phyloP scores from a whole-genome alignment of 2,113 vertebrate genomes.

The Edolisoma coerulescens region DNA sequence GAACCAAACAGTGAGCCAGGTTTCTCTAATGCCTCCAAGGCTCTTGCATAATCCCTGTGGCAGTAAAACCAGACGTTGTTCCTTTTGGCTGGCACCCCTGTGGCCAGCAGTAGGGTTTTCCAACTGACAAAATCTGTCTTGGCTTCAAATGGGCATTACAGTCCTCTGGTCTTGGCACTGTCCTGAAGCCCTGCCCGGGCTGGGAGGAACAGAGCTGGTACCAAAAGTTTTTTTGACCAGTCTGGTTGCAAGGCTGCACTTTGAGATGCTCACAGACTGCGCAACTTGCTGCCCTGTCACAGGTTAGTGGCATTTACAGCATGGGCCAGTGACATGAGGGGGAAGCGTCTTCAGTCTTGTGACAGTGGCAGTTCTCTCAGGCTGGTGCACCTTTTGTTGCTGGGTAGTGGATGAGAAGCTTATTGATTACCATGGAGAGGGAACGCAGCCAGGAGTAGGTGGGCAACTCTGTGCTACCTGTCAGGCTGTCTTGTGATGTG shows the following conservation, averaged over 20 bases:
- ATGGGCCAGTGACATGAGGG: neutral
- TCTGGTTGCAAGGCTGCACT: neutral
- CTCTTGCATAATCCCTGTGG: neutral
- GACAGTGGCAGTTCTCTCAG: neutral
- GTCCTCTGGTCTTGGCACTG: neutral
- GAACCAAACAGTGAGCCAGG: neutral
- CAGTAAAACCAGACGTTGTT: neutral
- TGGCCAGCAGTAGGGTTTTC: neutral
- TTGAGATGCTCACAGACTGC: neutral
- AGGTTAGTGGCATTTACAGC: neutral
- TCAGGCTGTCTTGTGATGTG: neutral
- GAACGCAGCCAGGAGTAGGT: fast-evolving
- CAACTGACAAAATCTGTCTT: neutral
- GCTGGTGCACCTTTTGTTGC: neutral
- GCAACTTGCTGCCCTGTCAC: neutral
- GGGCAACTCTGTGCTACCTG: neutral
- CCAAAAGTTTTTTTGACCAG: neutral
- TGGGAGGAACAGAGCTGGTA: neutral
- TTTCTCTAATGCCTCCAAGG: neutral
- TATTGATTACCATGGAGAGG: neutral
- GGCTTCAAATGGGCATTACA: neutral
- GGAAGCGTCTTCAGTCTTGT: neutral
- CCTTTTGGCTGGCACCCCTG: neutral
- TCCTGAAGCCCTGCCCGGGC: neutral
- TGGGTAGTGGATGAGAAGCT: neutral